Evolutionary conservation across 2,888 invertebrate species (phyloP).

Genomic region (Himalopsyche anomala): DNA sequence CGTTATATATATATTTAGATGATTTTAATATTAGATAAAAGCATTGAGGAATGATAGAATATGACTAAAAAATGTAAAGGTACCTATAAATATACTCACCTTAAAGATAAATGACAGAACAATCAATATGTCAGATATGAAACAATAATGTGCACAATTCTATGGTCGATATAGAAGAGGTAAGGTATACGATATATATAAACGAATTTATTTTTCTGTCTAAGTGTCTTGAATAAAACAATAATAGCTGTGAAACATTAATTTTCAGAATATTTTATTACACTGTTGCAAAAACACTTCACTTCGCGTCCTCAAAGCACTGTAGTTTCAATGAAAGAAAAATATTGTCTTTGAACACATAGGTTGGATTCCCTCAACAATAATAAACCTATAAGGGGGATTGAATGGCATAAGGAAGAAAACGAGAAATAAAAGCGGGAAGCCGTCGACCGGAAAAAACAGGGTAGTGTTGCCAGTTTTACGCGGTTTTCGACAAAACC

Average conservation of each 20-base stretch:
- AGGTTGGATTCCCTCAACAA: conserved; percentile 22
- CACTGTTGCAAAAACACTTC: conserved; percentile 28
- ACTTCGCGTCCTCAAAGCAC: conserved; percentile 23
- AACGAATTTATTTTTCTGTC: background rate
- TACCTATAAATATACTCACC: background rate
- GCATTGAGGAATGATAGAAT: too few species aligned
- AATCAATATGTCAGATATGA: background rate
- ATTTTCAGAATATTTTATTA: conserved; percentile 7
- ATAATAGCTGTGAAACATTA: background rate
- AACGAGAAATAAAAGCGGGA: conserved; percentile 19
- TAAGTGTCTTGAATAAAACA: background rate
- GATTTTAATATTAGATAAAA: too few species aligned
- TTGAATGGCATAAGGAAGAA: background rate
- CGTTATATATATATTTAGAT: too few species aligned
- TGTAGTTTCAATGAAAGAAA: conserved; percentile 32
- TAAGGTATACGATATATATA: background rate
- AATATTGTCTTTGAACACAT: conserved; percentile 25
- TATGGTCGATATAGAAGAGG: background rate
- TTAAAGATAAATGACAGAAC: background rate
- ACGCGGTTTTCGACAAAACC: conserved; percentile 1
- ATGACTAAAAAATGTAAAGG: too few species aligned
- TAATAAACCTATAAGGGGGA: conserved; percentile 28
- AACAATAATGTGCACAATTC: background rate
- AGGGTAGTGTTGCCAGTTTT: conserved; percentile 38
- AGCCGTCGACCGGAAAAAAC: conserved; percentile 22